Conservation (phyloP, 2,888 invertebrate genomes). For the Thalpophila matura region DNA sequence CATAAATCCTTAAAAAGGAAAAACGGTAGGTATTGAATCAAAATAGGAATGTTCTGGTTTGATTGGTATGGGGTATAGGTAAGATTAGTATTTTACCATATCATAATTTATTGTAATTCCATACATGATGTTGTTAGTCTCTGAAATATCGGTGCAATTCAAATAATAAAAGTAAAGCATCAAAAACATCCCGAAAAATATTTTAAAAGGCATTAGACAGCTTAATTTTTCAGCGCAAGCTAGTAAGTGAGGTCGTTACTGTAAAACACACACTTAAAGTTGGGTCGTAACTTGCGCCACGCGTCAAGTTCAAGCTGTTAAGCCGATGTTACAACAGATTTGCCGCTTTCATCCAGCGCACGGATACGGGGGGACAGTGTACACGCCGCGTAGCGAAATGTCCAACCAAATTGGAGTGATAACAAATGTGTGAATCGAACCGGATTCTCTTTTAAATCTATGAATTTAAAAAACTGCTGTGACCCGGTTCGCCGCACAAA, state of each 20-base stretch:
- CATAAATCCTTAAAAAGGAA: no score
- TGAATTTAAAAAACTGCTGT: slow-evolving; percentile 49
- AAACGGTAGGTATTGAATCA: no score
- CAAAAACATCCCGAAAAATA: slow-evolving; percentile 34
- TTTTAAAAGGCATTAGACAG: slow-evolving; percentile 10
- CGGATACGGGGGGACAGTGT: slow-evolving; percentile 74
- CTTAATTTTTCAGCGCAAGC: slow-evolving; percentile 39
- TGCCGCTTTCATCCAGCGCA: slow-evolving; percentile 77
- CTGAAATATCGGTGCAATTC: not conserved
- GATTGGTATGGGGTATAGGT: no score
- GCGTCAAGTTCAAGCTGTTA: slow-evolving; percentile 77
- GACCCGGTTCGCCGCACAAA: slow-evolving; percentile 20
- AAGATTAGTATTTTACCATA: no score
- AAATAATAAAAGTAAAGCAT: slow-evolving; percentile 17
- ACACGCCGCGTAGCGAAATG: slow-evolving; percentile 51
- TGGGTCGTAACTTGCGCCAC: slow-evolving; percentile 64
- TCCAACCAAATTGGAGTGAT: slow-evolving; percentile 67
- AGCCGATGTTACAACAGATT: slow-evolving; percentile 89
- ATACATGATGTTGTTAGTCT: no score
- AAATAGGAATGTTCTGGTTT: no score
- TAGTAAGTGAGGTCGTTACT: slow-evolving; percentile 48
- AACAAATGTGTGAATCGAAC: slow-evolving; percentile 65
- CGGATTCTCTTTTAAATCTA: slow-evolving; percentile 45
- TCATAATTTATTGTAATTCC: no score
- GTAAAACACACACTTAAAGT: slow-evolving; percentile 46